Base-by-base conservation (phyloP, 2,888 invertebrate species). In the Epinotia ramella region DNA sequence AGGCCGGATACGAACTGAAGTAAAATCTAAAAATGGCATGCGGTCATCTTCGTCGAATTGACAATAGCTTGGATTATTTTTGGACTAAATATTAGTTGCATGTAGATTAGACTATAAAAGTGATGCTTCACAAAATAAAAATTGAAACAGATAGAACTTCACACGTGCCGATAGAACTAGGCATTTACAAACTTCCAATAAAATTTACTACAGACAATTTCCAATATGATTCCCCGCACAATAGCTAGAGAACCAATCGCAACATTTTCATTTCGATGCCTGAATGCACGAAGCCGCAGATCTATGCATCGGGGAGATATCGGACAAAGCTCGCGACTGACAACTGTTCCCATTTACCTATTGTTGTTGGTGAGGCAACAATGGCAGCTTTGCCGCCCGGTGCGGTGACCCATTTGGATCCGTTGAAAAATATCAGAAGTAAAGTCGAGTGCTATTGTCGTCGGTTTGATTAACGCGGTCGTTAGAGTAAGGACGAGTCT, bases 251-350 rank as follows among this genome's bases (percentile, higher is more conserved):
- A 75, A 79, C 73, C 79, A 79, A 80, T 81, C 78, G 83, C 78
- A 79, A 80, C 84, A 85, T 88, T 88, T 89, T 88, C 88, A 87
- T 88, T 88, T 83, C 80, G 84, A 82, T 80, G 80, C 80, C 81
- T 84, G 89, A 88, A 88, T 85, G 83, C 80, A 81, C 83, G 84
- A 88, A 89, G 79, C 88, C 88, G 87, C 86, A 88, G 88, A 91
- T 88, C 86, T 85, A 84, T 87, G 86, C 83, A 91, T 90, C 87
- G 88, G 88, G 84, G 86, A 84, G 87, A 86, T 86, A 90, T 88
- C 82, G 88, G 88, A 91, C 90, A 91, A 91, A 88, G 88, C 86
- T 83, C 80, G 78, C 77, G 80, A 81, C 84, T 87, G 88, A 89
- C 91, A 88, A 86, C 89, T 86, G 88, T 86, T 87, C 88, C 81